Percentiles rank a stretch among this genome's conserved stretches.
phyloP scores from a whole-genome alignment of 2,797 vertebrate genomes.

The Coracias cyanogaster region DNA sequence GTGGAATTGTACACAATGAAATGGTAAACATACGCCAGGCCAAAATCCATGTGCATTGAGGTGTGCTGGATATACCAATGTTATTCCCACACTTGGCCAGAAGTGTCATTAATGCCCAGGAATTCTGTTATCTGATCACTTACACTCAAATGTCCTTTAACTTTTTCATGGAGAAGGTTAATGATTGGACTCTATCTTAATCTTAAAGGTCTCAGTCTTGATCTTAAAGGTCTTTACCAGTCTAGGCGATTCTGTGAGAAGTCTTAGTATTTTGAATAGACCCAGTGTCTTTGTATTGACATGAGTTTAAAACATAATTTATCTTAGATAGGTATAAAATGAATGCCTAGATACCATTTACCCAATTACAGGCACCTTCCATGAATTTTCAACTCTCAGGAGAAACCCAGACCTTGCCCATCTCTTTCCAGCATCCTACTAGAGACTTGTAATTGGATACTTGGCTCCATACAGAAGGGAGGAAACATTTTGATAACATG shows the following conservation, averaged over 20 bases:
- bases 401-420: neutral
- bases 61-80: neutral
- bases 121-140: neutral
- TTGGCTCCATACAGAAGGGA: neutral
- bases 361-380: neutral
- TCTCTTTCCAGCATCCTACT: neutral
- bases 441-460: neutral
- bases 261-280: neutral
- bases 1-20: neutral
- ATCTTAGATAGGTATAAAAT: neutral
- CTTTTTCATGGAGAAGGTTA: too few relatives aligned
- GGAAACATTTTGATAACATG: neutral
- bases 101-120: neutral
- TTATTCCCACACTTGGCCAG: neutral
- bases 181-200: too few relatives aligned
- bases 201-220: too few relatives aligned
- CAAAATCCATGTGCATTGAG: neutral
- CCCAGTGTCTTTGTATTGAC: neutral
- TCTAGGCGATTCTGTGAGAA: neutral
- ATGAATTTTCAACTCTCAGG: neutral
- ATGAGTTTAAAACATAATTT: neutral
- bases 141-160: neutral
- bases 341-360: neutral
- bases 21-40: accelerated
- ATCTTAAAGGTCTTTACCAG: too few relatives aligned